These are phyloP conservation scores for Nomia melanderi DNA, from an alignment of 1,140 invertebrate species.

Conservation along the genomic window DNA sequence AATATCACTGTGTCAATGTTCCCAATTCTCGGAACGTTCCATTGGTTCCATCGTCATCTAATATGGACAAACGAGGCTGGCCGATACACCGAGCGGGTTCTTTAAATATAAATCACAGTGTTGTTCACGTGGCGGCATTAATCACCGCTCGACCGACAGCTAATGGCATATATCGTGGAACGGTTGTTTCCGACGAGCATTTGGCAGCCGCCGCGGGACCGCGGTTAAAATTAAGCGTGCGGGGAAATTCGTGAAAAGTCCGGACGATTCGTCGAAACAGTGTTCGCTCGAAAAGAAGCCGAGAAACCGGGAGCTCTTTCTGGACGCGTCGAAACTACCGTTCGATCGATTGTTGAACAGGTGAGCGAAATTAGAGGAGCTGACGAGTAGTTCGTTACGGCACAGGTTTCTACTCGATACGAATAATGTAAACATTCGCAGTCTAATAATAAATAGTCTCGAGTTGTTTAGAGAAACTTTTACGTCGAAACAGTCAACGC, in stretches of 20 bases:
- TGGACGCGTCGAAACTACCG: no score
- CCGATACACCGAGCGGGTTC: neutral
- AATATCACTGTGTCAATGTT: no score
- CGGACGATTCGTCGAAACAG: neutral
- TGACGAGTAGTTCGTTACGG: no score
- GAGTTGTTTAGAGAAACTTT: no score
- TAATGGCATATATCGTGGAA: neutral
- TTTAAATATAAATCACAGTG: neutral
- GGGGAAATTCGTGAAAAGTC: constrained; percentile 1
- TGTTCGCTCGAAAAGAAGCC: neutral
- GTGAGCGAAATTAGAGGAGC: neutral
- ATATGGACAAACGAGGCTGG: neutral
- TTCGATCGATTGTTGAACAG: neutral
- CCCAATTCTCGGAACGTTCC: no score
- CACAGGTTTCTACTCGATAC: no score
- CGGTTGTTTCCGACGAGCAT: neutral
- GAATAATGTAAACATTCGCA: no score
- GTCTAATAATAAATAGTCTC: no score
- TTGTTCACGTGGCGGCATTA: neutral
- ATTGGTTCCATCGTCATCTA: neutral
- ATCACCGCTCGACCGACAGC: neutral
- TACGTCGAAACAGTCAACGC: neutral
- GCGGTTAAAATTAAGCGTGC: constrained; percentile 19
- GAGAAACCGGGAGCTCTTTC: neutral
- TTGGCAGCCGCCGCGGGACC: neutral